Percentiles rank a stretch among this genome's conserved stretches.
Evolutionary conservation across 2,113 vertebrate species (phyloP).

Genomic region (Trogon melanurus): DNA sequence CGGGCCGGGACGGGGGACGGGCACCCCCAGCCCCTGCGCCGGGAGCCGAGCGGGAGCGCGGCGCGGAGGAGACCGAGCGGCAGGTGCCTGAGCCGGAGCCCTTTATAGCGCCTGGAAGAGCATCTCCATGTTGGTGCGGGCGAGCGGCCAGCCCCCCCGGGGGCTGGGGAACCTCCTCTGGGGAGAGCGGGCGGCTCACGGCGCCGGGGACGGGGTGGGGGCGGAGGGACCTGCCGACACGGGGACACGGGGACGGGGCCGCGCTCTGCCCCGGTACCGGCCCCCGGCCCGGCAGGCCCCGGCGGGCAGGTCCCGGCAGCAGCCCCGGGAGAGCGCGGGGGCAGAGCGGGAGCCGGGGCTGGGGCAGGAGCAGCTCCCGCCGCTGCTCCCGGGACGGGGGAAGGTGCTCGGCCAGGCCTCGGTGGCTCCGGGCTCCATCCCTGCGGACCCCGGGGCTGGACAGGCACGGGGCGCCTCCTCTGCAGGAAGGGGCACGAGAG

Average conservation of each 20-base stretch:
- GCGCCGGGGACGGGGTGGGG: slow-evolving; percentile 2
- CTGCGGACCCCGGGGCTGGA: too few species aligned
- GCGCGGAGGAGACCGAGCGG: not conserved
- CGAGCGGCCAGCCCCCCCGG: slow-evolving; percentile 53
- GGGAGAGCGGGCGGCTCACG: not conserved
- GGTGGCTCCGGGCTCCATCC: not conserved
- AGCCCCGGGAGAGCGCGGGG: not conserved
- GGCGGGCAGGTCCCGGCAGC: not conserved
- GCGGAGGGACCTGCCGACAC: not conserved
- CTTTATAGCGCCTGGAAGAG: slow-evolving; percentile 65
- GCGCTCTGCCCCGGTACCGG: not conserved
- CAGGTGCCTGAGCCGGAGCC: slow-evolving; percentile 27
- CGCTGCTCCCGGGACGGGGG: not conserved
- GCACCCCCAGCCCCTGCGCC: slow-evolving; percentile 11
- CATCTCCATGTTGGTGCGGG: slow-evolving; percentile 58
- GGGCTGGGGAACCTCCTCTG: slow-evolving; percentile 55
- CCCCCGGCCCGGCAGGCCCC: not conserved
- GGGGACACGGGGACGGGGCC: not conserved
- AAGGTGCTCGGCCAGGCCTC: not conserved
- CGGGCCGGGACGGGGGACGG: not conserved
- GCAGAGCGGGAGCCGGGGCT: not conserved
- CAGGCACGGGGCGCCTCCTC: not conserved
- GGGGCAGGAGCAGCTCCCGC: not conserved
- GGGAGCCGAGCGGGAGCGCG: not conserved
- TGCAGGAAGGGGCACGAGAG: rapidly evolving